Conservation (phyloP, 2,113 vertebrate genomes). For the Antennarius striatus region DNA sequence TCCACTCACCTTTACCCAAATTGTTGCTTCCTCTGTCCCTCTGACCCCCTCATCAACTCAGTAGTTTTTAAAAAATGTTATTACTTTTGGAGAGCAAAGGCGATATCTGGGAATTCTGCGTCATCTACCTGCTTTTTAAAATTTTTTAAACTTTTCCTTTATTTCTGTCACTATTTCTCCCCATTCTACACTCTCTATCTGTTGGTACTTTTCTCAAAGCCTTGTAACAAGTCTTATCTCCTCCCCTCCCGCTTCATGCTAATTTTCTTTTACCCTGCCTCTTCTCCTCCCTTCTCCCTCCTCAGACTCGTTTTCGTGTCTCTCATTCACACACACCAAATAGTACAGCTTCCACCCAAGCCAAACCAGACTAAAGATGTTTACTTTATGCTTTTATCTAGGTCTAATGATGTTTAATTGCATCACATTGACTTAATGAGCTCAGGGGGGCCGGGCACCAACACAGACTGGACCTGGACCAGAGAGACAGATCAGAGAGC, state of each 20-base stretch:
- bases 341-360: conserved; percentile 16
- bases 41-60: neutral
- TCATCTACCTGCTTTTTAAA: neutral
- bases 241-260: conserved; percentile 34
- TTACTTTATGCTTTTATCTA: conserved; percentile 62
- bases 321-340: conserved; percentile 25
- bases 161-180: conserved; percentile 2
- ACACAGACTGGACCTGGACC: conserved; percentile 4
- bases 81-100: neutral
- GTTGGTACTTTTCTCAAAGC: conserved; percentile 33
- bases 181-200: conserved; percentile 20
- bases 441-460: conserved; percentile 9
- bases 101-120: neutral
- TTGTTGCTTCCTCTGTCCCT: neutral
- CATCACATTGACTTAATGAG: conserved; percentile 49
- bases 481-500: conserved; percentile 4
- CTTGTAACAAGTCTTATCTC: conserved; percentile 43
- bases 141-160: neutral
- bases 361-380: conserved; percentile 59
- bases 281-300: neutral
- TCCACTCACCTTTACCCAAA: no score
- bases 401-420: conserved; percentile 76
- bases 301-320: conserved; percentile 7
- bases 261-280: conserved; percentile 22
- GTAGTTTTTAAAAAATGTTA: neutral